Evolutionary conservation across 2,797 vertebrate genomes (phyloP).

Genomic region (Echiichthys vipera): DNA sequence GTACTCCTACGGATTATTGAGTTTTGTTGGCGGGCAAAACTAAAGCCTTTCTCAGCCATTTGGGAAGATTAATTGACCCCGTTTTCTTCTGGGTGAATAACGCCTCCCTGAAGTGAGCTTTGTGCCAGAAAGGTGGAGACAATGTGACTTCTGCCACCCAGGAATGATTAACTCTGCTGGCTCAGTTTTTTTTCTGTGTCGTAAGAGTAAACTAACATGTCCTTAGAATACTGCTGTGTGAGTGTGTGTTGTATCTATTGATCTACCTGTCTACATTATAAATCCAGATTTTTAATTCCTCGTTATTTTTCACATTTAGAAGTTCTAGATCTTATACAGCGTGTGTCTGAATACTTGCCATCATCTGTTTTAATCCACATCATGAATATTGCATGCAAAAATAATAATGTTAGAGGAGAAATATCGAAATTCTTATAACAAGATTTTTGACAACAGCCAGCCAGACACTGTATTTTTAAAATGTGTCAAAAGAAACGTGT

Average conservation of each 20-base stretch:
- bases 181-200: conserved; percentile 18
- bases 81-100: conserved; percentile 11
- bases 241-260: conserved; percentile 34
- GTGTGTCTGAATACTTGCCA: neutral
- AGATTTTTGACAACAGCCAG: neutral
- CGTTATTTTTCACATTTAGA: neutral
- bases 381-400: neutral
- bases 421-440: neutral
- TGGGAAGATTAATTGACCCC: conserved; percentile 9
- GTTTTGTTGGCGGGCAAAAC: conserved; percentile 24
- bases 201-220: conserved; percentile 22
- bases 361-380: neutral
- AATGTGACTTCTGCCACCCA: conserved; percentile 34
- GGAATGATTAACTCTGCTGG: conserved; percentile 60
- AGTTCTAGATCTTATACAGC: neutral
- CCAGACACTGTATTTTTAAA: too few relatives aligned
- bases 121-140: conserved; percentile 21
- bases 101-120: conserved; percentile 17
- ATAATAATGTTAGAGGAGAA: neutral
- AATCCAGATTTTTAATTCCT: conserved; percentile 10
- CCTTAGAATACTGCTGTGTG: neutral
- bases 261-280: conserved; percentile 27
- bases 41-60: conserved; percentile 13
- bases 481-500: neutral
- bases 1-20: neutral